Evolutionary conservation across 2,113 vertebrate genomes (phyloP), one percentile per base, ranked within the genome.

Genomic region (Morone saxatilis): DNA sequence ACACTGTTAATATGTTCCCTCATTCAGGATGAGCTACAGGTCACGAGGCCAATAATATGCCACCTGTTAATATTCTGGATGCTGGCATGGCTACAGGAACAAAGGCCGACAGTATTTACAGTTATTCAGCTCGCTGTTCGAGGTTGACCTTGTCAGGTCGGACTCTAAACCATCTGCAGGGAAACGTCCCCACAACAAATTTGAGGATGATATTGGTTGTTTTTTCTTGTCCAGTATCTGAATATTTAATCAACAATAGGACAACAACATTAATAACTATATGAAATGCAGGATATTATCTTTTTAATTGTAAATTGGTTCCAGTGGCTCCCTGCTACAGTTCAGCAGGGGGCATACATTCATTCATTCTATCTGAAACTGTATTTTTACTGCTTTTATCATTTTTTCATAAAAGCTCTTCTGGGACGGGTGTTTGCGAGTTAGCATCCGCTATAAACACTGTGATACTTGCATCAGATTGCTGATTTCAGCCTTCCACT

Each of bases 1-100:
- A 80, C 84, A 36, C 57, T 68, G 77, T 85, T 11, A 86, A 83
- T 14, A 17, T 60, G 78, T 73, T 81, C 69, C 62, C 69, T 75
- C 50, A 7, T 41, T 67, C 54, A 17, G 60, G 41, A 57, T 4
- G 67, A 62, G 60, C 53, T 2, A 6, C 56, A 43, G 25, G 71
- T 57, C 69, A 31, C 31, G 31, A 31, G 31, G 31, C 31, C 31
- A 31, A 31, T 31, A 16, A 12, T 4, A 2, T 16, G 72, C 78
- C 73, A 41, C 68, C 57, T 62, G 67, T 80, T 60, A 14, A 48
- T 38, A 65, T 51, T 48, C 38, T 31, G 5, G n/a, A 14, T 7
- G 5, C 59, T 7, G 8, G 7, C 12, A 22, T 40, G 3, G 19
- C 16, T 3, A 20, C 11, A 51, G 61, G 10, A 36, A 38, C 41